A percentile compares a stretch with the other conserved stretches of the same genome.
Evolutionary conservation across 1,140 invertebrate genomes (phyloP).

Genomic region (Papilio dardanus): DNA sequence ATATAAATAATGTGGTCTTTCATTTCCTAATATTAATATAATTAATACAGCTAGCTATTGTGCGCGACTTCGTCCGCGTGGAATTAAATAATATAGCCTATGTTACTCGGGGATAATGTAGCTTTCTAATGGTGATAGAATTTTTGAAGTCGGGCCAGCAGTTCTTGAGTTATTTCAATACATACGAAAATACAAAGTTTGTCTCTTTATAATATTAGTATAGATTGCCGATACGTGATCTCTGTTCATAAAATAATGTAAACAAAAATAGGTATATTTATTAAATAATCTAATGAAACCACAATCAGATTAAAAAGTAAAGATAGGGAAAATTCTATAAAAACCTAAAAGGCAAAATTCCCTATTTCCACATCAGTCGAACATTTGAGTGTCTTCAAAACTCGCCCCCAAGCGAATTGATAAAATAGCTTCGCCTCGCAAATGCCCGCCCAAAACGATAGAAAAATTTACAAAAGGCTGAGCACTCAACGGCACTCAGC

Average conservation of each 20-base stretch:
- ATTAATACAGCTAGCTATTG: too few species aligned
- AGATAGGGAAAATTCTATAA: neutral
- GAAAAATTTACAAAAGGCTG: constrained; percentile 78
- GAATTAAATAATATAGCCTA: too few species aligned
- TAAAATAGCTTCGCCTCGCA: constrained; percentile 74
- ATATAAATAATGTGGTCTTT: too few species aligned
- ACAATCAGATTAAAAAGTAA: neutral
- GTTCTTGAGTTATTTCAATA: too few species aligned
- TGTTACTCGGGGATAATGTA: too few species aligned
- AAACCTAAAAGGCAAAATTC: constrained; percentile 49
- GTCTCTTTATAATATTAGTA: too few species aligned
- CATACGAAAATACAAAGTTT: too few species aligned
- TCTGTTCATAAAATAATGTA: neutral
- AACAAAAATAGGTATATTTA: neutral
- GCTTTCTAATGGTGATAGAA: too few species aligned
- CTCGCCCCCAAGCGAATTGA: constrained; percentile 72
- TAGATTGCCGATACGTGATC: neutral
- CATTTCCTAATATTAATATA: too few species aligned
- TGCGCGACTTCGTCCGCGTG: too few species aligned
- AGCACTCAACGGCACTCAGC: constrained; percentile 71
- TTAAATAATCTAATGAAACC: neutral
- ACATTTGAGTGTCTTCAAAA: constrained; percentile 64
- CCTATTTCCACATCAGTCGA: constrained; percentile 43
- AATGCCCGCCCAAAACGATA: constrained; percentile 73
- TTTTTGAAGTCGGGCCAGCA: too few species aligned